Percentiles rank a stretch among this genome's conserved stretches.
These are phyloP conservation scores for Formicarius rufipectus DNA, from an alignment of 2,113 vertebrate species.

Conservation along the genomic window DNA sequence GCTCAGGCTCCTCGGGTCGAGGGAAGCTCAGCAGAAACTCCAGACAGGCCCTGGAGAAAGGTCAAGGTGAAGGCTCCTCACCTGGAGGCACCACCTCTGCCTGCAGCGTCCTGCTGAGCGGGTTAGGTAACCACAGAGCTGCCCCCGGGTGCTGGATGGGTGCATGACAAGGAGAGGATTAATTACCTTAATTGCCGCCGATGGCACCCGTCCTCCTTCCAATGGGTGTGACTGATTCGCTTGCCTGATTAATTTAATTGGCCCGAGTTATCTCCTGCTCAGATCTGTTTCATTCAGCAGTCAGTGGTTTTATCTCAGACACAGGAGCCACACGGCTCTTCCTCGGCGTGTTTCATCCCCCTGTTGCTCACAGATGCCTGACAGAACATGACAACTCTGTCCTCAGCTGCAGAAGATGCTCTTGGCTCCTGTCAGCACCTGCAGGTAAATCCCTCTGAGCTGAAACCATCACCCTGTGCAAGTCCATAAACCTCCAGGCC, in stretches of 20 bases:
- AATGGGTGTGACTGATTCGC: neutral
- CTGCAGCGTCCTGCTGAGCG: neutral
- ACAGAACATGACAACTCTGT: neutral
- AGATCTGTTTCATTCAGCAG: neutral
- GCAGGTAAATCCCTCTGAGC: neutral
- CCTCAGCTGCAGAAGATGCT: neutral
- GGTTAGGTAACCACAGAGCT: neutral
- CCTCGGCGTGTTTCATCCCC: neutral
- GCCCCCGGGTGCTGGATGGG: neutral
- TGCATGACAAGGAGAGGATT: neutral
- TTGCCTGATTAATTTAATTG: neutral
- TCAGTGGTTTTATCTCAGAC: fast-evolving
- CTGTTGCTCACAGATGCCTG: neutral
- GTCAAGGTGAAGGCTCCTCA: neutral
- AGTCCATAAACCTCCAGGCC: neutral
- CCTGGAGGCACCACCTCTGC: neutral
- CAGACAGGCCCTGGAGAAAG: neutral
- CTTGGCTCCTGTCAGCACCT: neutral
- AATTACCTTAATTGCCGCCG: neutral
- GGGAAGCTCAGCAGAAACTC: neutral
- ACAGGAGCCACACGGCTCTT: fast-evolving
- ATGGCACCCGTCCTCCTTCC: neutral
- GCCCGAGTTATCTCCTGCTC: neutral
- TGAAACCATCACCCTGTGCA: neutral
- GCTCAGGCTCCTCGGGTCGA: neutral